Base-by-base conservation (phyloP, 2,113 vertebrate species). In the Setophaga petechia region DNA sequence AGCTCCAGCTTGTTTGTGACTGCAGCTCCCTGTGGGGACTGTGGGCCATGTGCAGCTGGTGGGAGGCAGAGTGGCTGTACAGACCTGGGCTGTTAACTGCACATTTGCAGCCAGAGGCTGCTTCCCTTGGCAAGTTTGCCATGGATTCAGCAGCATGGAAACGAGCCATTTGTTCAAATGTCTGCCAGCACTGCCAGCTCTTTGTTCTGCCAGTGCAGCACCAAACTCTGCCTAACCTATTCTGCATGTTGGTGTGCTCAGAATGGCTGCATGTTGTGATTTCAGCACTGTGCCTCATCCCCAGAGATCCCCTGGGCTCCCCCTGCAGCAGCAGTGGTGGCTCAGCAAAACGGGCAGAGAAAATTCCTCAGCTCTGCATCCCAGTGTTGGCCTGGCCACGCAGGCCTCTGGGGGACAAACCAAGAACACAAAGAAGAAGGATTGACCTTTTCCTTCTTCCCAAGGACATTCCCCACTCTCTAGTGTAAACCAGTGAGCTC, bases 111-210 rank as follows among this genome's bases (percentile, higher is more conserved):
- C 72, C 80, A 74, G 80, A 37, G 59, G 44, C 46, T 73, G 6
- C 84, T 84, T 80, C 68, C 47, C 5, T 3, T 77, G 89, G 77
- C 73, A 84, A 33, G n/a, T 87, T 43, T 89, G 76, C 87, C n/a
- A 71, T 27, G 39, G 55, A 77, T 77, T 81, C 49, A 44, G 3
- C 3, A 35, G 41, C 31, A 3, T 11, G 6, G 5, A 62, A 74
- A 55, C 0, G 59, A 84, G n/a, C n/a, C 37, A 41, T 66, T 47
- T 68, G 39, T 90, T 80, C 24, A 44, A 66, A 73, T 20, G 19
- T 20, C 33, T 75, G 54, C 83, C 79, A 68, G 1, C 8, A 24
- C 27, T 11, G 35, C 43, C 83, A 92, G 54, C 28, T 52, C 47
- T 87, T 69, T 86, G 23, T 89, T 77, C 39, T 67, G 68, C 27